Conservation (phyloP, 2,113 vertebrate species). For the Asarcornis scutulata region DNA sequence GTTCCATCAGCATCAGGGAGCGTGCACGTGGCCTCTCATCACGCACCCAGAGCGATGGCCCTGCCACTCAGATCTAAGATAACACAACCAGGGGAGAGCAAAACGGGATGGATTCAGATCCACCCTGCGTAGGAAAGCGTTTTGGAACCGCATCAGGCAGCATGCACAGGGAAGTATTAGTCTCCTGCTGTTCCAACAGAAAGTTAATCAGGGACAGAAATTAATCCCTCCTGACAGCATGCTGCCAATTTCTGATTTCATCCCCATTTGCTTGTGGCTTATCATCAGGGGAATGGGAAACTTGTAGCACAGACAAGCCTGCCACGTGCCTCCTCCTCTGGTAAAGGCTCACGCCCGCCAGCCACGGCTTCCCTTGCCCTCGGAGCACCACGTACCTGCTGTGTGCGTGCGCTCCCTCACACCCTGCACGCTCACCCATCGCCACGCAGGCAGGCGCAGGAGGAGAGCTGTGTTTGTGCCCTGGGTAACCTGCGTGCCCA, state of each 20-base stretch:
- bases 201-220: constrained; percentile 68
- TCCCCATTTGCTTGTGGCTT: constrained; percentile 36
- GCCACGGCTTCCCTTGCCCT: rapidly evolving
- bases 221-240: constrained; percentile 66
- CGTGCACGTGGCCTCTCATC: rapidly evolving
- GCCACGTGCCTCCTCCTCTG: not conserved
- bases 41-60: not conserved
- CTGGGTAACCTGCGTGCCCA: not conserved
- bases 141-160: not conserved
- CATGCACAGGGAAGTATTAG: rapidly evolving
- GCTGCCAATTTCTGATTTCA: constrained; percentile 66
- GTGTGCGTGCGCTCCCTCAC: rapidly evolving
- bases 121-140: not conserved
- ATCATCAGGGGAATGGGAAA: constrained; percentile 30
- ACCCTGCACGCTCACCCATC: not conserved
- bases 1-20: not conserved
- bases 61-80: not conserved
- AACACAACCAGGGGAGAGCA: not conserved
- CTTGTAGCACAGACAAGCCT: not conserved
- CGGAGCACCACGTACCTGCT: not conserved
- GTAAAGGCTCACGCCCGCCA: not conserved
- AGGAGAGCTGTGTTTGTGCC: not conserved
- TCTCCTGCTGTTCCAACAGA: constrained; percentile 38
- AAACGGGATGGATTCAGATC: not conserved
- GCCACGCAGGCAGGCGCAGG: not conserved